These are phyloP conservation scores for Scleropages formosus DNA, from an alignment of 2,797 vertebrate genomes.

Conservation along the genomic window DNA sequence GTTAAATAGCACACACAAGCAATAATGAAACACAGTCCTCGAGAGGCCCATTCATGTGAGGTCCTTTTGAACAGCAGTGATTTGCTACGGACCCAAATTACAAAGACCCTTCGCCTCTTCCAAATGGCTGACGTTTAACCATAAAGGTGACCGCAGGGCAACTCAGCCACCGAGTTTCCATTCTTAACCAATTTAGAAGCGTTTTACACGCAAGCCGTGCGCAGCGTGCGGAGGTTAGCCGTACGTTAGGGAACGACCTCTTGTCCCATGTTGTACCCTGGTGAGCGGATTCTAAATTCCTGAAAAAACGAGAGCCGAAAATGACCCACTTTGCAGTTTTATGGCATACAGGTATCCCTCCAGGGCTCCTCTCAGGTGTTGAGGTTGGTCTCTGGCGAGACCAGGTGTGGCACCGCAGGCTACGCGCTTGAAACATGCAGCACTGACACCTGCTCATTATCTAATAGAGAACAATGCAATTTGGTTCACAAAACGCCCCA, in stretches of 20 bases:
- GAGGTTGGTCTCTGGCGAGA: constrained; percentile 48
- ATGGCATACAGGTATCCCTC: neutral
- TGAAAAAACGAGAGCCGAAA: too few relatives aligned
- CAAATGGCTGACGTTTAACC: too few relatives aligned
- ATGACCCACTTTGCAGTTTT: neutral
- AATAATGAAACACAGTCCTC: neutral
- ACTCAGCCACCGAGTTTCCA: neutral
- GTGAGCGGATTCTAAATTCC: too few relatives aligned
- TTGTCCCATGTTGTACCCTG: neutral
- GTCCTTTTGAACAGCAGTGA: neutral
- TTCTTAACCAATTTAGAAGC: neutral
- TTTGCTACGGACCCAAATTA: neutral
- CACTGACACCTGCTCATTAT: constrained; percentile 12
- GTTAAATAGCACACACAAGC: neutral
- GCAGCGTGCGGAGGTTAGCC: too few relatives aligned
- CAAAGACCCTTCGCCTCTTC: too few relatives aligned
- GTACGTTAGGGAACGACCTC: neutral
- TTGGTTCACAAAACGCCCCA: neutral
- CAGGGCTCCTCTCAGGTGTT: constrained; percentile 27
- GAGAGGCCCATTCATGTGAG: neutral
- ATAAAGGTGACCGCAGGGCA: neutral
- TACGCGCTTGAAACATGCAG: constrained; percentile 58
- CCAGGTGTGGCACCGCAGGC: constrained; percentile 67
- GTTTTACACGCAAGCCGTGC: too few relatives aligned
- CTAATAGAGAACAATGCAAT: constrained; percentile 15